Base-by-base conservation (phyloP, 2,797 vertebrate genomes). In the Dromococcyx pavoninus region DNA sequence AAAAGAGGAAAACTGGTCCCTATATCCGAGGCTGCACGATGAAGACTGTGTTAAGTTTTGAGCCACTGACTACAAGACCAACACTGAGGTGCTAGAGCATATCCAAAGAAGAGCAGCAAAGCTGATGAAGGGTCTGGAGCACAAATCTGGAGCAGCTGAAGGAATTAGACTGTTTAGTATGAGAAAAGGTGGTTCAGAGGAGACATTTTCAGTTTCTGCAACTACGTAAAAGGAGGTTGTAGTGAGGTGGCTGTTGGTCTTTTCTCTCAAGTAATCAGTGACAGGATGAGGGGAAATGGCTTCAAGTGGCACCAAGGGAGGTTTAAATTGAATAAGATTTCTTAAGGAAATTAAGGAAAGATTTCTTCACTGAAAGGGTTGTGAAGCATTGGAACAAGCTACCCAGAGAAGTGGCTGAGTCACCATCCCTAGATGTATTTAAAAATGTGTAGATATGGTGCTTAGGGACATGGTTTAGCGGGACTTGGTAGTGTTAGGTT, bases 161-260 rank as follows among this genome's bases (percentile, higher is more conserved):
- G 12, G 8, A 89, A 2, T 19, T 62, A 7, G 21, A 7, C 1
- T 50, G 2, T 54, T 77, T 6, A 62, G 30, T 0, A 30, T 74
- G 35, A 71, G 39, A 33, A 70, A 23, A 73, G 25, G 10, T 69
- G 13, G 7, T 33, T 35, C 0, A 2, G 30, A 8, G 22, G 19
- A n/a, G 7, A 72, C 24, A 5, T 82, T 13, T 15, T 4, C 2
- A 0, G 5, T 61, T 11, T 17, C 25, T 23, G 35, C 13, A 54
- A 3, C 28, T 18, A 13, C 30, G 25, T n/a, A 43, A 58, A 33
- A 70, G 69, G 37, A 41, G 19, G 28, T 1, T 18, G 4, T 21
- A 54, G 33, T 0, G 0, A 35, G 5, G 5, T 18, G 28, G 5
- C 9, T 0, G 4, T 27, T 0, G 0, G 8, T 25, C 14, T 80